Evolutionary conservation across 2,888 invertebrate genomes (phyloP).

Genomic region (Dioctria rufipes): DNA sequence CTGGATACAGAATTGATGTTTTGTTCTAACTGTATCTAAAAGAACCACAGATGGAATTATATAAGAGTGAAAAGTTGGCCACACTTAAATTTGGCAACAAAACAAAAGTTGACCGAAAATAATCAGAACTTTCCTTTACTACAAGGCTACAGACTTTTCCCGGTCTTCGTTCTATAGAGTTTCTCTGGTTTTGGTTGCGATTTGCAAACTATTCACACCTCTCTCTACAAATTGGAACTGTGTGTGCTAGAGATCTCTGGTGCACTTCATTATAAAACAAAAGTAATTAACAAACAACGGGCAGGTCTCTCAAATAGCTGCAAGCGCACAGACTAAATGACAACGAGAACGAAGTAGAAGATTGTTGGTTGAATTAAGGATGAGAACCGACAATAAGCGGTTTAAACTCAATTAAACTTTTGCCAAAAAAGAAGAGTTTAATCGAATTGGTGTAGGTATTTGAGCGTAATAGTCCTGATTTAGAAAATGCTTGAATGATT

Average conservation of each 20-base stretch:
- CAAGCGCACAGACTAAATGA: neutral
- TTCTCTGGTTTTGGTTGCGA: neutral
- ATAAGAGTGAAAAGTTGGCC: neutral
- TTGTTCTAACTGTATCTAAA: no score
- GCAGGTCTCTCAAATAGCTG: neutral
- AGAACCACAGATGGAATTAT: neutral
- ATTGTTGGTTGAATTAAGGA: neutral
- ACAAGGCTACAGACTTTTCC: conserved; percentile 20
- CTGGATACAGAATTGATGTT: no score
- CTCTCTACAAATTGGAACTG: conserved; percentile 15
- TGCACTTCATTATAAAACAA: conserved; percentile 42
- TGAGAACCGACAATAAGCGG: conserved; percentile 37
- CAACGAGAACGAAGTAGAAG: neutral
- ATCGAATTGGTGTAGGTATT: conserved; percentile 12
- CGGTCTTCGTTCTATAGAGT: neutral
- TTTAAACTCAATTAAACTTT: conserved; percentile 52
- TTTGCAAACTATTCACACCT: conserved; percentile 42
- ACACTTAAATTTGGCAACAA: conserved; percentile 9
- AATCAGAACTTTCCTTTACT: conserved; percentile 10
- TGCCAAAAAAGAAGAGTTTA: conserved; percentile 32
- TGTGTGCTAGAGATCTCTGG: neutral
- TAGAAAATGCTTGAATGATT: conserved; percentile 20
- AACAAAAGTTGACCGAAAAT: neutral
- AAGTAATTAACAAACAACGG: conserved; percentile 48
- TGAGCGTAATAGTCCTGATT: conserved; percentile 29